Evolutionary conservation across 2,797 vertebrate genomes (phyloP).

Genomic region (Silurus lanzhouensis): DNA sequence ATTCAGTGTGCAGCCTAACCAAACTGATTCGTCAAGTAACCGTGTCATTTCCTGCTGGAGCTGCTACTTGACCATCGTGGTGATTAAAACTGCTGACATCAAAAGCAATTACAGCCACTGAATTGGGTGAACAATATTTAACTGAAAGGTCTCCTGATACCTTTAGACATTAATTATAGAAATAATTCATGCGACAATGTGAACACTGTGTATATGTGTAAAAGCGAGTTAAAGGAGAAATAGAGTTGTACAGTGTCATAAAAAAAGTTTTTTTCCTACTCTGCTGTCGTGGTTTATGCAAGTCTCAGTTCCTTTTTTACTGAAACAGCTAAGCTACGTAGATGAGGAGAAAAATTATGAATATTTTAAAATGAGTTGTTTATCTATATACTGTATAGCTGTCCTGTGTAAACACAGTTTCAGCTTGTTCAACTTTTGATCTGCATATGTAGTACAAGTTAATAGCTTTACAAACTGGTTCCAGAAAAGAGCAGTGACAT

Average conservation of each 20-base stretch:
- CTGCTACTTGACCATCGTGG: conserved; percentile 16
- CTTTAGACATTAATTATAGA: conserved; percentile 24
- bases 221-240: not conserved
- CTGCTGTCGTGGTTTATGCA: not conserved
- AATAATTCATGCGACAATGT: conserved; percentile 19
- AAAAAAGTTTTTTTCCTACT: not conserved
- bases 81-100: conserved; percentile 44
- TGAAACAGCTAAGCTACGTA: conserved; percentile 16
- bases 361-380: not conserved
- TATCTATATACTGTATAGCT: not conserved
- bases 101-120: conserved; percentile 39
- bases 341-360: not conserved
- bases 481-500: conserved; percentile 29
- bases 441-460: not conserved
- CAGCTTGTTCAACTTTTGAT: not conserved
- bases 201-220: not conserved
- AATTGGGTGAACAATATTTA: conserved; percentile 40
- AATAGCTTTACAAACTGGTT: not conserved
- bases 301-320: conserved; percentile 4
- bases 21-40: not conserved
- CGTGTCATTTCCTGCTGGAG: not conserved
- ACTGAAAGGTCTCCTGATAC: conserved; percentile 33
- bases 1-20: not conserved
- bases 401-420: not conserved
- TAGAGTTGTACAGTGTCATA: not conserved